phyloP scores from a whole-genome alignment of 2,797 vertebrate genomes.

The Alosa sapidissima region DNA sequence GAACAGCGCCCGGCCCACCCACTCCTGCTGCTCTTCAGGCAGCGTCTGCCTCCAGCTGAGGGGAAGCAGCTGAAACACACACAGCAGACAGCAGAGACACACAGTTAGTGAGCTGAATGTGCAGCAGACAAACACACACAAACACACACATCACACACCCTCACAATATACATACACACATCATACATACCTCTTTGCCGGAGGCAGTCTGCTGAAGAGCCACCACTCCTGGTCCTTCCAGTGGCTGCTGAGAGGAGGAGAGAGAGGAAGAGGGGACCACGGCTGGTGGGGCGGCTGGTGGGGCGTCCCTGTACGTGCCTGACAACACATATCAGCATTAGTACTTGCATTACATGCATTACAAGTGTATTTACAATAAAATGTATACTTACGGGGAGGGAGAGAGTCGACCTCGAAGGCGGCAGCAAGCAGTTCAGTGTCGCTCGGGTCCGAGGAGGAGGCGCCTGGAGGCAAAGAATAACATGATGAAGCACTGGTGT shows the following conservation, averaged over 20 bases:
- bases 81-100: not conserved
- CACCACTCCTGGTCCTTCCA: too few relatives aligned
- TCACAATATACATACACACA: too few relatives aligned
- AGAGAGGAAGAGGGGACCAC: too few relatives aligned
- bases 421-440: not conserved
- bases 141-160: not conserved
- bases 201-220: too few relatives aligned
- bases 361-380: too few relatives aligned
- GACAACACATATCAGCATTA: too few relatives aligned
- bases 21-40: not conserved
- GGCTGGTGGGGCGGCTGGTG: not conserved
- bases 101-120: not conserved
- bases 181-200: too few relatives aligned
- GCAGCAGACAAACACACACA: not conserved
- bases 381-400: not conserved
- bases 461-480: too few relatives aligned
- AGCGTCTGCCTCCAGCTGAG: not conserved
- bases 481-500: too few relatives aligned
- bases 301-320: not conserved
- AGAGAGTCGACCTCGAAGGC: not conserved
- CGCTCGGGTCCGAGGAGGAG: not conserved
- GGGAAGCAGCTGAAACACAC: not conserved
- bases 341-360: too few relatives aligned
- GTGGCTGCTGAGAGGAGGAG: too few relatives aligned
- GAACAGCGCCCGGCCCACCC: not conserved